phyloP scores from a whole-genome alignment of 2,113 vertebrate species.

The Herpailurus yagouaroundi region DNA sequence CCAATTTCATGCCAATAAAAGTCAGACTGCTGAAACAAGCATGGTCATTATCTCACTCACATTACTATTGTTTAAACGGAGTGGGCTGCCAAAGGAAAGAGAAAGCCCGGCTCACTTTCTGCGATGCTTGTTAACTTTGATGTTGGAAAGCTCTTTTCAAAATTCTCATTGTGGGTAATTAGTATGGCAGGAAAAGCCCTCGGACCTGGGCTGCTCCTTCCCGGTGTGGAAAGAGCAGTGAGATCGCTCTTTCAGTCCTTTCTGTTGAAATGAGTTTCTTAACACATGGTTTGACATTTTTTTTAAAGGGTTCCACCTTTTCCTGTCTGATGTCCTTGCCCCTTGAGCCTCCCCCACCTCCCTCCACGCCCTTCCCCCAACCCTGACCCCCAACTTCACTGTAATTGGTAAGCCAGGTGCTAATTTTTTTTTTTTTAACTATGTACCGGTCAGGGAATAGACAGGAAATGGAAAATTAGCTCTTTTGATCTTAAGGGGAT shows the following conservation, averaged over 20 bases:
- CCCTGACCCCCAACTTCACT: not conserved
- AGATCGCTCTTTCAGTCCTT: constrained; percentile 44
- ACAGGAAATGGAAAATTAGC: constrained; percentile 82
- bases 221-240: not conserved
- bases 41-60: constrained; percentile 85
- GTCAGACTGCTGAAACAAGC: constrained; percentile 85
- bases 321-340: constrained; percentile 17
- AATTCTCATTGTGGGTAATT: constrained; percentile 74
- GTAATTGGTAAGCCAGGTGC: constrained; percentile 71
- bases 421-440: constrained; percentile 35
- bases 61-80: constrained; percentile 82
- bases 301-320: constrained; percentile 61
- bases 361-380: not conserved
- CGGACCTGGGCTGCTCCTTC: not conserved
- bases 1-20: constrained; percentile 88
- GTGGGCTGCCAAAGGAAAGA: constrained; percentile 73
- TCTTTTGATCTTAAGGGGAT: constrained; percentile 80
- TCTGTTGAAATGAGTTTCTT: constrained; percentile 62
- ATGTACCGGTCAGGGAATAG: constrained; percentile 60
- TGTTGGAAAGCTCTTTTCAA: constrained; percentile 78
- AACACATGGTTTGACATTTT: constrained; percentile 63
- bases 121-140: constrained; percentile 83
- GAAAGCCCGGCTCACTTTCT: constrained; percentile 73
- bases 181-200: constrained; percentile 28
- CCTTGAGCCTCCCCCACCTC: not conserved